Evolutionary conservation across 2,113 vertebrate species (phyloP), one percentile per base, ranked within the genome.

Genomic region (Dasyprocta punctata): DNA sequence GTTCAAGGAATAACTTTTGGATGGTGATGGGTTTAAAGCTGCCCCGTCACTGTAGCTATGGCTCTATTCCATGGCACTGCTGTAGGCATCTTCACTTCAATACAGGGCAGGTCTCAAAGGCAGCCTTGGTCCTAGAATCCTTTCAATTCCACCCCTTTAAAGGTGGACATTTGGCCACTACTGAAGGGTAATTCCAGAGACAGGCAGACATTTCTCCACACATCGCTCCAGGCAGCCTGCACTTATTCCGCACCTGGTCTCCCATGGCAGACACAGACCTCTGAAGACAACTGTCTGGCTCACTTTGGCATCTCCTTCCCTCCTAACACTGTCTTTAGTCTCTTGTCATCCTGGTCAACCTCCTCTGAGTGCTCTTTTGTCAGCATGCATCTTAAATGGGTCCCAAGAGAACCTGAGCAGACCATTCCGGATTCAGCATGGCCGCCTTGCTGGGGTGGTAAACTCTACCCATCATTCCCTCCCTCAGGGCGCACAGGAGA

Each of bases 341-440:
- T 12, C 75, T 58, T 36, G 24, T 28, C 7, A 36, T 58, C 13
- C 52, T 12, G 33, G 49, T 4, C 47, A 30, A 60, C 49, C 49
- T 41, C 19, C 49, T 33, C 73, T 4, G 26, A 44, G 58, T 19
- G 56, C 67, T 3, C 0, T 3, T 0, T 2, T 52, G 13, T 58
- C 30, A 33, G 30, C 47, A 71, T 1, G 26, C 26, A 7, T 5
- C 47, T 78, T 26, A 24, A 56, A 38, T 2, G 4, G 17, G 69
- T 5, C 20, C 69, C 9, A 10, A 0, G 12, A 22, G 38, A 41
- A 44, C 1, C 75, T 0, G 33, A 24, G n/a, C 14, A 26, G 75
- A 17, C 10, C 9, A 5, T 16, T 8, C 75, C 13, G 5, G 28
- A 30, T n/a, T 47, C 38, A 0, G 3, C 0, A 9, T 6, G n/a